Evolutionary conservation across 1,140 invertebrate genomes (phyloP).

Genomic region (Macrocentrus cingulum): DNA sequence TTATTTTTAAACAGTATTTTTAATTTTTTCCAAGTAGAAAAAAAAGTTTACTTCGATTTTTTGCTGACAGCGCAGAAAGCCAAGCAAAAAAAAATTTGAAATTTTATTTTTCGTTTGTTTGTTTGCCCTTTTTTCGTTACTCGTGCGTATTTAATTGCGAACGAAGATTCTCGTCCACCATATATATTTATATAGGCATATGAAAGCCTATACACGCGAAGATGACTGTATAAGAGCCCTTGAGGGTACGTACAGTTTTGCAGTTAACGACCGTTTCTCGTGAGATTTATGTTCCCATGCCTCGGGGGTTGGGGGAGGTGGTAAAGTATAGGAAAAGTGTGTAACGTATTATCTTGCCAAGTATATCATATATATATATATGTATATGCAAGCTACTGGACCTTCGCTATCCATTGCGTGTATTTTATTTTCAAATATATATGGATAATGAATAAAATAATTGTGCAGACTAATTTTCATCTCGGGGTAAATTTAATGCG

Average conservation of each 20-base stretch:
- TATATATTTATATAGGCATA: background rate
- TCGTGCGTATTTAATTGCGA: slow-evolving; percentile 7
- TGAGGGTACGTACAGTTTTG: slow-evolving; percentile 28
- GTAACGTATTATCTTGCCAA: slow-evolving; percentile 4
- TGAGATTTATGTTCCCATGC: slow-evolving; percentile 33
- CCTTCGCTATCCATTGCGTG: background rate
- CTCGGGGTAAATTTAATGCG: too few species aligned
- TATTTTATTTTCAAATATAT: too few species aligned
- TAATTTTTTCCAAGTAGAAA: too few species aligned
- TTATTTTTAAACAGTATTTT: too few species aligned
- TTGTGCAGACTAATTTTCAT: too few species aligned
- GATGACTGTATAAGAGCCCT: background rate
- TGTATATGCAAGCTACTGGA: slow-evolving; percentile 10
- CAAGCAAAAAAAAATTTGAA: too few species aligned
- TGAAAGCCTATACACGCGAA: background rate
- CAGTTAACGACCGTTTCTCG: slow-evolving; percentile 36
- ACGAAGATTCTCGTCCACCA: slow-evolving; percentile 3
- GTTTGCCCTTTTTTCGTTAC: background rate
- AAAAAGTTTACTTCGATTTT: too few species aligned
- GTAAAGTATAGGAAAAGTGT: slow-evolving; percentile 6
- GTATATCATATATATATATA: background rate
- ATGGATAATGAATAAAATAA: too few species aligned
- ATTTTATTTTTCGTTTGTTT: background rate
- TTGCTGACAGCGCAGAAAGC: too few species aligned
- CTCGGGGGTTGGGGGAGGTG: background rate